These are phyloP conservation scores for Sarotherodon lohbergeri DNA, from an alignment of 2,113 vertebrate species.

Conservation along the genomic window DNA sequence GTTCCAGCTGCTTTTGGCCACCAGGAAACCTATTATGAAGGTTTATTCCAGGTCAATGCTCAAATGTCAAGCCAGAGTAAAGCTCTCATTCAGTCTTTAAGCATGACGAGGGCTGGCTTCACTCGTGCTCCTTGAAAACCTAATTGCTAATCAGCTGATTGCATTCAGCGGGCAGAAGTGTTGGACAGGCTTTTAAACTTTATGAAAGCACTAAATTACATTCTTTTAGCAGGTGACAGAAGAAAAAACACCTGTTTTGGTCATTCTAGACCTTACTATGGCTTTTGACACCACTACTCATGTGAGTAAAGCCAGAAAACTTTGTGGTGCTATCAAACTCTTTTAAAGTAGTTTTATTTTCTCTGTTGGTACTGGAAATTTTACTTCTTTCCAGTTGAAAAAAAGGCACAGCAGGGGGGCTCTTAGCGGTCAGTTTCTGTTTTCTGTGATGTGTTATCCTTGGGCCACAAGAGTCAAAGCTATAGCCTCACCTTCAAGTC, in stretches of 20 bases:
- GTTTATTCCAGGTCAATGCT: not conserved
- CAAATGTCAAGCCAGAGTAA: not conserved
- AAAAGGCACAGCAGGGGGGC: not conserved
- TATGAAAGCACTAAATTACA: not conserved
- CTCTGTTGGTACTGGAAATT: not conserved
- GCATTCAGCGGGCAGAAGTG: not conserved
- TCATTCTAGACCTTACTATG: not conserved
- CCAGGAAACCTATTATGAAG: not conserved
- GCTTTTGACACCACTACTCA: constrained; percentile 3
- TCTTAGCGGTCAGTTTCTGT: not conserved
- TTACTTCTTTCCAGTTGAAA: not conserved
- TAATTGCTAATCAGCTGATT: constrained; percentile 32
- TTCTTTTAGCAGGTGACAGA: not conserved
- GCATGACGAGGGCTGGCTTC: not conserved
- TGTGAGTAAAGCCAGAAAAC: not conserved
- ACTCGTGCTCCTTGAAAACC: not conserved
- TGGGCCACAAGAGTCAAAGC: not conserved
- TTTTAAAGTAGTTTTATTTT: not conserved
- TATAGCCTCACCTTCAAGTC: not conserved
- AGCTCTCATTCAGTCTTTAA: not conserved
- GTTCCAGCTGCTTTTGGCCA: not conserved
- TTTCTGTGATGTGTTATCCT: not conserved
- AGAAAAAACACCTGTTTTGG: not conserved
- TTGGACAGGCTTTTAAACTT: not conserved
- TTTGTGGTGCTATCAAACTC: not conserved